Base-by-base conservation (phyloP, 2,888 invertebrate species). In the Onchidella celtica region DNA sequence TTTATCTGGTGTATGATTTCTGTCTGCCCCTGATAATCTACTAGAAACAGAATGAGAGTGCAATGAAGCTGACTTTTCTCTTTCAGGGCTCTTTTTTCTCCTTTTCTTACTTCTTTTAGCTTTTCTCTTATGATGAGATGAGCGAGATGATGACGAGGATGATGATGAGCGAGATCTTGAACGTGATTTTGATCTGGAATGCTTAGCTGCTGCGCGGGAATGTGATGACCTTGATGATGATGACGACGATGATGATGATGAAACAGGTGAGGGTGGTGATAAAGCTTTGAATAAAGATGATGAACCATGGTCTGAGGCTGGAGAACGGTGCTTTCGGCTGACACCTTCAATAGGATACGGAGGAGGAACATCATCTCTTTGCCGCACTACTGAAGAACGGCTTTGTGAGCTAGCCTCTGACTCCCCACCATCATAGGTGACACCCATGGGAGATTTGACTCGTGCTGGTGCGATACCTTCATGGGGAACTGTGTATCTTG, bases 351-450 rank as follows among this genome's bases (percentile, higher is more conserved):
- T 75, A 21, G 81, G 75, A 47, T 81, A 81, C 6, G 81, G 81
- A 17, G 75, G 81, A 21, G 81, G 81, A 21, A 68, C 75, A 75
- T 81, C 81, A 61, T 81, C 81, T 32, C 81, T 29, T 14, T 72
- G 68, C 24, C 81, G 34, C n/a, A n/a, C n/a, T 27, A 81, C 75
- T 32, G 81, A 81, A 4, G 75, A 75, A 27, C 76, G 55, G 24
- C 81, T 81, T 24, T 81, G 81, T 47, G 81, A 76, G 59, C 81
- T 81, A 1, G 68, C 40, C 61, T 81, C 81, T 32, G 81, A 81
- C 29, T 81, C 81, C 14, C 55, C 74, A 27, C 74, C 81, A 69
- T 74, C 73, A 72, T 72, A 79, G 17, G 70, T 36, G 17, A 66
- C 63, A 6, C 57, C 75, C n/a, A 57, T 57, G 24, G 81, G 81